phyloP scores from a whole-genome alignment of 2,888 invertebrate genomes.

The Yponomeuta cagnagella region DNA sequence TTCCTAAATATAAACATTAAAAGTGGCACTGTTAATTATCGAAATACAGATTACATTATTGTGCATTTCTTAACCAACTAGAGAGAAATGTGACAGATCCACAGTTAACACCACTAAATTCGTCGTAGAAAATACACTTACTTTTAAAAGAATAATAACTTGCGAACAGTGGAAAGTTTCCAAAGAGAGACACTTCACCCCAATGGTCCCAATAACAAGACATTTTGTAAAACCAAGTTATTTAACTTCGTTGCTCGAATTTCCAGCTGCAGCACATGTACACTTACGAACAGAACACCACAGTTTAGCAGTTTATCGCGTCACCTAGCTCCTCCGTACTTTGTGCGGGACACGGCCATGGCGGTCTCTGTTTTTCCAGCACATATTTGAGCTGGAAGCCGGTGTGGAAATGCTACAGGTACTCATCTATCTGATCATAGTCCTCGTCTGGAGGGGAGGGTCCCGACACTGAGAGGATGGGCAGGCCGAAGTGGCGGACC shows the following conservation, averaged over 20 bases:
- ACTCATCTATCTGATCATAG: constrained; percentile 77
- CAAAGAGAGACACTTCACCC: not conserved
- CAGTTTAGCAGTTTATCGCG: constrained; percentile 21
- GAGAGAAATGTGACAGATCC: constrained; percentile 37
- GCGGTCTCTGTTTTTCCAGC: constrained; percentile 66
- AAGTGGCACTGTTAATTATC: constrained; percentile 59
- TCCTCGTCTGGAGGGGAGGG: constrained; percentile 86
- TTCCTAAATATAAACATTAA: constrained; percentile 36
- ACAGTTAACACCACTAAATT: not conserved
- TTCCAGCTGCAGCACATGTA: not conserved
- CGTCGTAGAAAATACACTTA: constrained; percentile 36
- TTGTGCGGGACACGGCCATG: constrained; percentile 50
- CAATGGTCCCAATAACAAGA: constrained; percentile 25
- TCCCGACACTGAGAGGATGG: constrained; percentile 86
- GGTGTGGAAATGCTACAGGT: constrained; percentile 76
- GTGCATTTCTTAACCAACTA: constrained; percentile 51
- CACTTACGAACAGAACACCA: constrained; percentile 11
- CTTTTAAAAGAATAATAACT: constrained; percentile 27
- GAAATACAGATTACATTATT: constrained; percentile 47
- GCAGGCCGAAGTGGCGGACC: constrained; percentile 81
- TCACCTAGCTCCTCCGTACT: constrained; percentile 30
- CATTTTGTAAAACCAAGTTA: not conserved
- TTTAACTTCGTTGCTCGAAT: not conserved
- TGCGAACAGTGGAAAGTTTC: constrained; percentile 14
- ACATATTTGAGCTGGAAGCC: constrained; percentile 71